Evolutionary conservation across 2,113 vertebrate species (phyloP), one percentile per base, ranked within the genome.

Genomic region (Alexandromys fortis): DNA sequence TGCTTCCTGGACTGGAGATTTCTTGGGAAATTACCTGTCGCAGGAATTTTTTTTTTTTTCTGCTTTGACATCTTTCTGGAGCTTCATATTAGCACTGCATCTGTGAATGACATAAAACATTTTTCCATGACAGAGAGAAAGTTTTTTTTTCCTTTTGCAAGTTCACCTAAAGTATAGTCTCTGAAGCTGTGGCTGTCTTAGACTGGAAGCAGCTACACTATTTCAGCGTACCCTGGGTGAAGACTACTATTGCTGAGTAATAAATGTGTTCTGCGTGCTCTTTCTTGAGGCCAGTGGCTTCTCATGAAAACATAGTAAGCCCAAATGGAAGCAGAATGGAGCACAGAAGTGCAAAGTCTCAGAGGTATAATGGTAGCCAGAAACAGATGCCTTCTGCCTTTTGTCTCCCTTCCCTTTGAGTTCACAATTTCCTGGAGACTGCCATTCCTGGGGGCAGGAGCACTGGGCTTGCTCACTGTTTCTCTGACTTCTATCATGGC

Each of bases 241-340:
- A 98, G 98, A 97, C 96, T 98, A 97, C 73, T 86, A 98, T 98
- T 98, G 98, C 99, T 98, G 99, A 98, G 98, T 98, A 99, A 98
- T 98, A 98, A 98, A 98, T 98, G 97, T 98, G 96, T 98, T 98
- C 97, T 98, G 17, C 78, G 30, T 91, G 38, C 70, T 78, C 96
- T 98, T 98, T 98, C 98, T 88, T 89, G 73, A 97, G 97, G n/a
- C 76, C 75, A 89, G 79, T 86, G 38, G 17, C 70, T 97, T 92
- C n/a, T 65, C 76, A 17, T 65, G 90, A 79, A 89, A 90, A 65
- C 55, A 82, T 16, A 87, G 26, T 87, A 45, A 76, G 88, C 49
- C 5, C 75, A 73, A 58, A 76, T 76, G 19, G 12, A 86, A 67
- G 79, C 90, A 75, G 61, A 77, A 52, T 68, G 7, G 73, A 79